Evolutionary conservation across 2,797 vertebrate genomes (phyloP).

Genomic region (Hypotaenidia philippensis): DNA sequence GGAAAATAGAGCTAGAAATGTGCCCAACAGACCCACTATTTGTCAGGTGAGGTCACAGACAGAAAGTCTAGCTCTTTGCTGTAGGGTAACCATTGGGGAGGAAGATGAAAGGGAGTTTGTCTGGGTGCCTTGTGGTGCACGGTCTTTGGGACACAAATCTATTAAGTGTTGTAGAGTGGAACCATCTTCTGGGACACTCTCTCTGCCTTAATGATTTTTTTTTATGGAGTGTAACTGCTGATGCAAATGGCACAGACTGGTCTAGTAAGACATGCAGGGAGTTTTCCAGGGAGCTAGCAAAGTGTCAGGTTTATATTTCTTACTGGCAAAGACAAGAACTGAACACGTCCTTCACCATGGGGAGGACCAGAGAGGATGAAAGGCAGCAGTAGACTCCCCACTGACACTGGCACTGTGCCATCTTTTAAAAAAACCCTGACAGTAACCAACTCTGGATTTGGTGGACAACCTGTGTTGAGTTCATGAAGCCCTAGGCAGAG

Average conservation of each 20-base stretch:
- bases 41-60: neutral
- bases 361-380: neutral
- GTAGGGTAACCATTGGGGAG: neutral
- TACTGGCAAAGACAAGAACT: neutral
- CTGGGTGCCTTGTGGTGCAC: neutral
- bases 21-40: neutral
- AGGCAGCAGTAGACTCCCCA: neutral
- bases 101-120: neutral
- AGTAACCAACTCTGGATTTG: neutral
- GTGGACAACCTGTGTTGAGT: neutral
- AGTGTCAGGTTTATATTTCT: neutral
- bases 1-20: neutral
- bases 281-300: neutral
- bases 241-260: neutral
- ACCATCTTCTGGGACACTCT: neutral
- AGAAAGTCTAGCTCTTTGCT: neutral
- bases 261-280: neutral
- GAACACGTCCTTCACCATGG: accelerated
- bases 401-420: neutral
- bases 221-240: neutral
- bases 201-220: neutral
- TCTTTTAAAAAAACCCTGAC: neutral
- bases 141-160: neutral
- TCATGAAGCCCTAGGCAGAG: neutral
- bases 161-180: neutral